Base-by-base conservation (phyloP, 2,888 invertebrate genomes). In the Gasteruption jaculator region DNA sequence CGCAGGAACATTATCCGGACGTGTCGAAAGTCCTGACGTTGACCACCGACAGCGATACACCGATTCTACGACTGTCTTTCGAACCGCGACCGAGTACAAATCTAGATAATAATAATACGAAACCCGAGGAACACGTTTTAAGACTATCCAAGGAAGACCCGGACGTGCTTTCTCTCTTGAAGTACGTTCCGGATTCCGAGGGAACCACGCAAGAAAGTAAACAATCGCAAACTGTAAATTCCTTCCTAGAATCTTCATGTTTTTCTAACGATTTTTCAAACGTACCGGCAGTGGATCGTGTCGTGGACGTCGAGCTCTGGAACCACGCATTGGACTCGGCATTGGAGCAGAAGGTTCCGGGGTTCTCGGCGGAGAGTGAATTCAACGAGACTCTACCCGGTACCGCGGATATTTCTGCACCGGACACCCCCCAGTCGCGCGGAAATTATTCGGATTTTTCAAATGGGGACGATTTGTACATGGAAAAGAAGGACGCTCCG, bases 11-110 rank as follows among this genome's bases (percentile, higher is more conserved):
- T 37, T 26, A 37, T 11, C 29, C 51, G 3, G 64, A 63, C 15
- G 56, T 50, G 29, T 55, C 63, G 2, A 67, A 63, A 36, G 41
- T 62, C 8, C 34, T 65, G 20, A 59, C 60, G 3, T 41, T 65
- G 14, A 60, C 59, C 19, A 53, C 50, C 45, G 61, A 60, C 51
- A 48, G 50, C 34, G 41, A 54, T 14, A 55, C 50, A 11, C 60
- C 63, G 48, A 69, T 71, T 58, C 56, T 71, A 52, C 65, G 68
- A 55, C 46, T 63, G 27, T 53, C 57, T 4, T 50, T 58, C n/a
- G 55, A 58, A 18, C 14, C 8, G 20, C 12, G 4, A 2, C 3
- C 21, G 22, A 36, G 38, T 18, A 14, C 37, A 21, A 45, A 4
- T 5, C 10, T 38, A 10, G 53, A 52, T 29, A 30, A 6, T 24